Evolutionary conservation across 2,113 vertebrate genomes (phyloP), one percentile per base, ranked within the genome.

Genomic region (Tenrec ecaudatus): DNA sequence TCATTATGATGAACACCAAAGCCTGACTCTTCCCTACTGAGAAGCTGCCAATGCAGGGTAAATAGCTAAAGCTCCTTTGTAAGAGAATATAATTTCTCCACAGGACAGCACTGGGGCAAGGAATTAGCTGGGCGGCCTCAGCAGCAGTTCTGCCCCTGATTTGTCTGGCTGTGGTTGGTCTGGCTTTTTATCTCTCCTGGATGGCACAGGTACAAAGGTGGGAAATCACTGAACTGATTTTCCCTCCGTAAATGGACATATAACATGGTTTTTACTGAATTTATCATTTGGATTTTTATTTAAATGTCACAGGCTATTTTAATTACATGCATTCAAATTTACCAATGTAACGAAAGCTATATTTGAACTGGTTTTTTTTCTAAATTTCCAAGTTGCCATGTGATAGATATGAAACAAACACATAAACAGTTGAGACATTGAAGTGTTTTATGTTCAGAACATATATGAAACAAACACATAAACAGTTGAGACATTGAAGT

Each of bases 1-100:
- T 96, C 90, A 88, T 95, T 93, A 88, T 73, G 79, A 82, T 92
- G 92, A 96, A 95, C 88, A 79, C 77, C n/a, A 90, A 86, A 95
- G 71, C 40, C 76, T 71, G 36, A 14, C 64, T 38, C 17, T 62
- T 58, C 15, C 82, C 89, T 20, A 57, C 92, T 81, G 92, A 71
- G 82, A 89, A 79, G 58, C 89, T 69, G 60, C 86, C 76, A 68
- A 66, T 60, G 33, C 25, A 80, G 36, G 80, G 47, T 86, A 94
- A 94, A 96, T 81, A 95, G 90, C 86, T 88, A 20, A 83, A 79
- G 82, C 43, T 85, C 78, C 68, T 91, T 53, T 87, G 73, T 1
- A 84, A 69, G 47, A 60, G 87, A 96, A 83, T 83, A 93, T 83
- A 90, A 94, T 90, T 96, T 93, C 94, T 88, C 92, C 58, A 43